Evolutionary conservation across 2,888 invertebrate genomes (phyloP).

Genomic region (Lochmaea crataegi): DNA sequence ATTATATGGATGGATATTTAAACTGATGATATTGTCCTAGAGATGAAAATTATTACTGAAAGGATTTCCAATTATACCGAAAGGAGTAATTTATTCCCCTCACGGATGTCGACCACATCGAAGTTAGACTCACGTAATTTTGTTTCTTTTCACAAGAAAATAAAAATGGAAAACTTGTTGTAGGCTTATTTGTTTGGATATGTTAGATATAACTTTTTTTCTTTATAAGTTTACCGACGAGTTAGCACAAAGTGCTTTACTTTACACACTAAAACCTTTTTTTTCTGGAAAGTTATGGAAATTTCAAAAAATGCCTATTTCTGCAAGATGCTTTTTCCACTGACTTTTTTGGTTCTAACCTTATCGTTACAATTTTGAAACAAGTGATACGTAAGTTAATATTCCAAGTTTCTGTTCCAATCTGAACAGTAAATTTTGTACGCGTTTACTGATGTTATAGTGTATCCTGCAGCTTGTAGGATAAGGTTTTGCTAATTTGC

Average conservation of each 20-base stretch:
- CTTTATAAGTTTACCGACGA: conserved; percentile 2
- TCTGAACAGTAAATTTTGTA: too few relatives aligned
- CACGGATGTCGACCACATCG: conserved; percentile 1
- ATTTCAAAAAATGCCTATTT: too few relatives aligned
- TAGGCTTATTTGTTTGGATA: conserved; percentile 17
- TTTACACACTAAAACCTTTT: neutral
- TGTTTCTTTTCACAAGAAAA: conserved; percentile 20
- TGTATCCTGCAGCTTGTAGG: too few relatives aligned
- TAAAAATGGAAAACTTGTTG: conserved; percentile 21
- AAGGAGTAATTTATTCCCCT: conserved; percentile 11
- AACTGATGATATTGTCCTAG: neutral
- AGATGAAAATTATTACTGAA: conserved; percentile 6
- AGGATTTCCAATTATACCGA: neutral
- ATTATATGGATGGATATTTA: neutral
- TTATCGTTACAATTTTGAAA: too few relatives aligned
- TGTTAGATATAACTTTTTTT: conserved; percentile 5
- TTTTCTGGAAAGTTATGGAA: too few relatives aligned
- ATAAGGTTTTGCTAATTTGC: too few relatives aligned
- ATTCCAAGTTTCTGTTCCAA: too few relatives aligned
- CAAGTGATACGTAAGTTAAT: too few relatives aligned
- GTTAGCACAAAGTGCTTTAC: neutral
- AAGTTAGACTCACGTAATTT: conserved; percentile 16
- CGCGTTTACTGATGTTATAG: too few relatives aligned
- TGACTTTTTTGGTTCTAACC: too few relatives aligned
- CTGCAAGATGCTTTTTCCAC: too few relatives aligned